Base-by-base conservation (phyloP, 2,888 invertebrate species). In the Cheilosia grossa region DNA sequence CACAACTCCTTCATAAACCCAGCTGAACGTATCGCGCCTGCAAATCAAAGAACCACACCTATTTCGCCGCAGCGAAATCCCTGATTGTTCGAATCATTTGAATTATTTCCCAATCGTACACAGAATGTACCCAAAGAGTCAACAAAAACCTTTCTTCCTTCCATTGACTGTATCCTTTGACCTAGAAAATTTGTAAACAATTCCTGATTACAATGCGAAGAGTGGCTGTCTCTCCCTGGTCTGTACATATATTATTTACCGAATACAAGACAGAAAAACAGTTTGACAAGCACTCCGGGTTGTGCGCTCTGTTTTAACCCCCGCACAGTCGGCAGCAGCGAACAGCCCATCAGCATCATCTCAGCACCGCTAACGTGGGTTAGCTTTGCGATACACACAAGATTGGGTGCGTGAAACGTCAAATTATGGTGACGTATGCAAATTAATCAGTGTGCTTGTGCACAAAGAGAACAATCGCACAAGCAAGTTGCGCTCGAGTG, bases 381-480 rank as follows among this genome's bases (percentile, higher is more conserved):
- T 78, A 44, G 51, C 24, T 59, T 51, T 17, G 33, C 24, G 42
- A 61, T 47, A 85, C 72, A 73, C 72, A 77, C 77, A 67, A 81
- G 79, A 70, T 61, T 79, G 75, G 67, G 72, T 86, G 74, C 82
- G 78, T 75, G 80, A 83, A 81, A 87, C 80, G 83, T 87, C 87
- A 87, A 87, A 87, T 83, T 87, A 87, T 87, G 87, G 87, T 87
- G 87, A 87, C 87, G 87, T 87, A 87, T 87, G 87, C 87, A 87
- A 87, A 87, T 87, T 83, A 87, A 87, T 83, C 83, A 83, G 87
- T 73, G 77, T 78, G 40, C 85, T 66, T 81, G 73, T 86, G 77
- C 82, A 86, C 82, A 86, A 82, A 73, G 73, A 77, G 73, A 81
- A 86, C 82, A 81, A 81, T 86, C 73, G 82, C 81, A 67, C 82